Conservation (phyloP, 2,113 vertebrate species). For the Malurus cyaneus region DNA sequence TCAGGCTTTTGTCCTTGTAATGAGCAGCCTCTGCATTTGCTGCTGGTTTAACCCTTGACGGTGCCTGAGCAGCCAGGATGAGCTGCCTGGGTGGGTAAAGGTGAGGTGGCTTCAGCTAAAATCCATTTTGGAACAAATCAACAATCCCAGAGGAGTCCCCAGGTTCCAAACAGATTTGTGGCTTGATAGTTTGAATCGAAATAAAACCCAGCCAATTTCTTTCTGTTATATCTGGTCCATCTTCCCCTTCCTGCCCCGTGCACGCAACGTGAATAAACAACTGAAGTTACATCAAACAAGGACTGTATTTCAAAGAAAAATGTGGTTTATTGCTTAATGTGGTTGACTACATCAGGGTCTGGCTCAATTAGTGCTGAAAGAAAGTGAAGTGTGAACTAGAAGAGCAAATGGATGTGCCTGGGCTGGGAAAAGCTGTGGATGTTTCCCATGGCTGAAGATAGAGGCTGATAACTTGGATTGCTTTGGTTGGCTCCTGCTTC, state of each 20-base stretch:
- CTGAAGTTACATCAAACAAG: not conserved
- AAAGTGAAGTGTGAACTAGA: not conserved
- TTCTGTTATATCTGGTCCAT: not conserved
- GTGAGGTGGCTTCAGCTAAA: not conserved
- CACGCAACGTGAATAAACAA: not conserved
- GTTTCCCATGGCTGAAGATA: constrained; percentile 22
- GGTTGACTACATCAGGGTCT: not conserved
- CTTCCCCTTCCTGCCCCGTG: not conserved
- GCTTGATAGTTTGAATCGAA: not conserved
- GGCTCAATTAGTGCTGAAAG: not conserved
- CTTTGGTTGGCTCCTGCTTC: not conserved
- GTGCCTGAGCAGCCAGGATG: not conserved
- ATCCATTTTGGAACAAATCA: not conserved
- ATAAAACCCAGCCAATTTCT: not conserved
- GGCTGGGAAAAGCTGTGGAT: not conserved
- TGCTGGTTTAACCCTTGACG: not conserved
- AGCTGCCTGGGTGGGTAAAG: not conserved
- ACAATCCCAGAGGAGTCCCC: not conserved
- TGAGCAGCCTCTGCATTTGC: not conserved
- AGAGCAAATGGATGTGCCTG: not conserved
- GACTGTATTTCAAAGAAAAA: not conserved
- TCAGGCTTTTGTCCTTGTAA: constrained; percentile 27
- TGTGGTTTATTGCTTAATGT: not conserved
- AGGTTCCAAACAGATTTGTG: not conserved
- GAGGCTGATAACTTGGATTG: not conserved